These are phyloP conservation scores for Neostethus bicornis DNA, from an alignment of 2,797 vertebrate species.

Conservation along the genomic window DNA sequence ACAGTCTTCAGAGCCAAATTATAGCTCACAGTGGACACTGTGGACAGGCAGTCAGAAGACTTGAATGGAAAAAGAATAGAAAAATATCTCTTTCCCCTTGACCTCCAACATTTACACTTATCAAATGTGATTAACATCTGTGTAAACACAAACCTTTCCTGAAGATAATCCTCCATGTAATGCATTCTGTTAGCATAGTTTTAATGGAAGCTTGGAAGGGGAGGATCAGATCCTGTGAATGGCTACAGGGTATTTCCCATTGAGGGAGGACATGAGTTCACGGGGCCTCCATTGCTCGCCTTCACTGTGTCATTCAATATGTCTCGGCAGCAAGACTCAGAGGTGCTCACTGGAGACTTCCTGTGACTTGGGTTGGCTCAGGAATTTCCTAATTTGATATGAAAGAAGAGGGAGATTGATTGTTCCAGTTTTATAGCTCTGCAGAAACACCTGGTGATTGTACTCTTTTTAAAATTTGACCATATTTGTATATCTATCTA, in stretches of 20 bases:
- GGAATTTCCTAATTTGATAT: constrained; percentile 44
- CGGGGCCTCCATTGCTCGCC: constrained; percentile 51
- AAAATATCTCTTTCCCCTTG: constrained; percentile 29
- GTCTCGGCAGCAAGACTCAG: constrained; percentile 45
- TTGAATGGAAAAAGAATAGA: constrained; percentile 7
- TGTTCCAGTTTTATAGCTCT: constrained; percentile 15
- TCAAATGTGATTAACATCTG: constrained; percentile 70
- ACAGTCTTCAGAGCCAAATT: constrained; percentile 33
- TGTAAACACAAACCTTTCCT: constrained; percentile 71
- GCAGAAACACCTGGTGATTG: constrained; percentile 33
- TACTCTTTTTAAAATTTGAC: constrained; percentile 32
- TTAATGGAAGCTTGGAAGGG: constrained; percentile 42
- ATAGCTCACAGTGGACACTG: constrained; percentile 2
- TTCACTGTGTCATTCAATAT: constrained; percentile 73
- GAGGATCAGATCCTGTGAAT: constrained; percentile 61
- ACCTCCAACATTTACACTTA: constrained; percentile 45
- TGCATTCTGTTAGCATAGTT: constrained; percentile 51
- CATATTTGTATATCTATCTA: constrained; percentile 31
- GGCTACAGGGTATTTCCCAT: constrained; percentile 71
- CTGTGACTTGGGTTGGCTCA: constrained; percentile 48
- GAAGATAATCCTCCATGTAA: constrained; percentile 66
- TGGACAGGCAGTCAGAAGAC: constrained; percentile 26
- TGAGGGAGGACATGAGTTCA: constrained; percentile 66
- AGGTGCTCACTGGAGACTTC: constrained; percentile 60
- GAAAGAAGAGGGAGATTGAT: constrained; percentile 29